Percentiles rank a stretch among this genome's conserved stretches.
Evolutionary conservation across 1,140 invertebrate species (phyloP).

Genomic region (Teleopsis dalmanni): DNA sequence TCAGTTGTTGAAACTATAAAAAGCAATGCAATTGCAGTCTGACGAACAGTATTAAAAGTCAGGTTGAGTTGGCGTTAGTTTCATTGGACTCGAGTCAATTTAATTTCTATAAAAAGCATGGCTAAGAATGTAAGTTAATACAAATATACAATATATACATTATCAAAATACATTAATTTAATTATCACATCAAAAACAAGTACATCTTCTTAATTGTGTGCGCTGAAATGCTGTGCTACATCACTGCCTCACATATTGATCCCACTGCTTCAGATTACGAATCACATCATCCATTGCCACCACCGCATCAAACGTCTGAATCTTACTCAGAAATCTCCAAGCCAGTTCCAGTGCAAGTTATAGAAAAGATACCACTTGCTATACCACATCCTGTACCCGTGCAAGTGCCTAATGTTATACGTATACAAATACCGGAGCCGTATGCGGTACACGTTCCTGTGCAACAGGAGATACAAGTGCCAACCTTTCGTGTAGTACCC

Average conservation of each 20-base stretch:
- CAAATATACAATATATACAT: no score
- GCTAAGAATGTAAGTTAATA: no score
- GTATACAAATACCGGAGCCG: slow-evolving; percentile 65
- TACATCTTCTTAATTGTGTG: no score
- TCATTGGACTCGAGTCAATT: no score
- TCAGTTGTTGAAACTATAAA: no score
- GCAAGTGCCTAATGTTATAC: slow-evolving; percentile 64
- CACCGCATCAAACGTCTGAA: slow-evolving; percentile 31
- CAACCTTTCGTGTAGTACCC: slow-evolving; percentile 60
- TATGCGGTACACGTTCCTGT: slow-evolving; percentile 62
- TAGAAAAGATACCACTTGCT: slow-evolving; percentile 67
- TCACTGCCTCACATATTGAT: neutral
- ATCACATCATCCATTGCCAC: neutral
- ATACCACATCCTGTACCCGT: slow-evolving; percentile 68
- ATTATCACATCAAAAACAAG: no score
- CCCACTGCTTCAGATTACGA: neutral
- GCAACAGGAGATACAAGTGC: slow-evolving; percentile 64
- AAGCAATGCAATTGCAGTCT: no score
- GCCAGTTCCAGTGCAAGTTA: slow-evolving; percentile 61
- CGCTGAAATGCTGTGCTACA: neutral
- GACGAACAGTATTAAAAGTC: no score
- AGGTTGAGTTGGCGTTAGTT: no score
- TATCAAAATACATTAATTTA: no score
- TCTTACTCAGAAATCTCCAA: slow-evolving; percentile 59
- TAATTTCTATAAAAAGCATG: no score